Conservation (phyloP, 1,140 invertebrate species). For the Atta texana region DNA sequence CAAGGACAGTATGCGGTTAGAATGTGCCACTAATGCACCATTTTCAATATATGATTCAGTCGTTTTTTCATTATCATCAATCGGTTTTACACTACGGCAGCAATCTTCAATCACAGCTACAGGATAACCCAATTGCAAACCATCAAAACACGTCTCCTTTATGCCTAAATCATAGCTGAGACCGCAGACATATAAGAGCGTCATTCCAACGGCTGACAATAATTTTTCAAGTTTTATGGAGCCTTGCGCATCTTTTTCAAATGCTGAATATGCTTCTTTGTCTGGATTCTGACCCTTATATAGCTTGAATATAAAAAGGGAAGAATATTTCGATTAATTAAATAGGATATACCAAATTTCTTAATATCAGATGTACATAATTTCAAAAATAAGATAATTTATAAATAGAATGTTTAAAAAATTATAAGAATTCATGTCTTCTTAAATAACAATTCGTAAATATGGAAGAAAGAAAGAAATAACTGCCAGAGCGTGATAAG, state of each 20-base stretch:
- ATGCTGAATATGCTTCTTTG: constrained; percentile 93
- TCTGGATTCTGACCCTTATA: constrained; percentile 91
- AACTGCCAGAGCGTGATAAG: not conserved
- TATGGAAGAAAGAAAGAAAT: not conserved
- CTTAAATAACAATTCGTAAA: not conserved
- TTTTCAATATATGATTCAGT: constrained; percentile 84
- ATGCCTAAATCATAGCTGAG: constrained; percentile 94
- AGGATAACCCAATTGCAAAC: constrained; percentile 89
- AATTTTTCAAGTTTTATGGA: constrained; percentile 88
- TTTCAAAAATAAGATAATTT: not conserved
- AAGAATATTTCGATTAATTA: not conserved
- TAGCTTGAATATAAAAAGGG: constrained; percentile 86
- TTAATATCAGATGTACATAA: not conserved
- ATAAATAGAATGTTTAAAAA: not conserved
- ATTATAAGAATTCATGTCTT: not conserved
- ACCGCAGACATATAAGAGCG: constrained; percentile 92
- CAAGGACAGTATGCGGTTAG: constrained; percentile 87
- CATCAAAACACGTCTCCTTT: constrained; percentile 89
- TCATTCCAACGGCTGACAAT: constrained; percentile 88
- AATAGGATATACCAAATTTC: not conserved
- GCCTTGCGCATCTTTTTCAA: constrained; percentile 91
- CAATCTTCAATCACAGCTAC: constrained; percentile 91
- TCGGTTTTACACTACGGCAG: constrained; percentile 88
- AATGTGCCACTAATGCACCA: constrained; percentile 87
- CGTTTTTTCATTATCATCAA: constrained; percentile 86